Evolutionary conservation across 2,797 vertebrate species (phyloP), one percentile per base, ranked within the genome.

Genomic region (Anniella stebbinsi): DNA sequence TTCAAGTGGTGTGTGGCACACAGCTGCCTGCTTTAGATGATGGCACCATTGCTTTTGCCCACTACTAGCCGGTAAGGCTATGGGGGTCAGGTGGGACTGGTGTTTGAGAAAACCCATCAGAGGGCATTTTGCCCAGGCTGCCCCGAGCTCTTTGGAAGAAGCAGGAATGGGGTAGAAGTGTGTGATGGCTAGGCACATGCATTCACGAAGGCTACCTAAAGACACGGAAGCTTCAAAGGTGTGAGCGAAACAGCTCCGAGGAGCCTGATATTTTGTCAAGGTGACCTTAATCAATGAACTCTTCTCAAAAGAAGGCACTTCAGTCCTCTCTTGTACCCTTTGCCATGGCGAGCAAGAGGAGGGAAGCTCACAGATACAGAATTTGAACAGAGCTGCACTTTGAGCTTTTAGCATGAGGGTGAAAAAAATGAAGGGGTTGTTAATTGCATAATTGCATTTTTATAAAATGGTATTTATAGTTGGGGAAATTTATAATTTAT

Each of bases 361-460:
- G 10, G 28, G 23, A 38, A n/a, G 17, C 87, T 85, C 83, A 41
- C 45, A 88, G 70, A 12, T 18, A 48, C 38, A n/a, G 84, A 75
- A 83, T 41, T 87, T 73, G 90, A 93, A 94, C 80, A n/a, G 93
- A 89, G 75, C 48, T 93, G 87, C 88, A 87, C 80, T 95, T 90
- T 89, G 84, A 90, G 92, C 86, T 95, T 95, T 96, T 91, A 95
- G 82, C 18, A n/a, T 13, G 13, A 72, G 90, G 66, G 72, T 87
- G 88, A 89, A 94, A 94, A 93, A 88, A 94, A 93, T 86, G 93
- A 72, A 84, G 57, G 30, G 38, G n/a, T 87, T 93, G 88, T 94
- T 95, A 96, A 95, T 95, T 96, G 84, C 72, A 75, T 96, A 96
- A 96, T 92, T 96, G 86, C 48, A 89, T 84, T 83, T 93, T 95